phyloP scores from a whole-genome alignment of 2,797 vertebrate genomes.

The Rachycentron canadum region DNA sequence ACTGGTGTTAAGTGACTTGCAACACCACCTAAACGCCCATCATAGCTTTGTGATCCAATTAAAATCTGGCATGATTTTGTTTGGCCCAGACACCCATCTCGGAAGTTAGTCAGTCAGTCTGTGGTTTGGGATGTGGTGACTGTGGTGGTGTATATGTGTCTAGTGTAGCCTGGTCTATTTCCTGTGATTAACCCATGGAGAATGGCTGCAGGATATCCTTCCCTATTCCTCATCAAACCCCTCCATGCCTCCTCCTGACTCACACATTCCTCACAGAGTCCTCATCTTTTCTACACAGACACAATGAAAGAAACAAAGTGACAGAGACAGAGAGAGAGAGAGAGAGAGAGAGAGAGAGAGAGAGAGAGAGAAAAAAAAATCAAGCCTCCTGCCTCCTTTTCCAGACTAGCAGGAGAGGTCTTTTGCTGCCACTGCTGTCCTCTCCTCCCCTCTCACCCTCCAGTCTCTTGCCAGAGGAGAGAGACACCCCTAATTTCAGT shows the following conservation, averaged over 20 bases:
- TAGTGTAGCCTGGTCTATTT: slow-evolving; percentile 65
- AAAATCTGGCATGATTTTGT: slow-evolving; percentile 26
- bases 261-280: slow-evolving; percentile 75
- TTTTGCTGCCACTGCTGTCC: slow-evolving; percentile 35
- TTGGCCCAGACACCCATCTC: slow-evolving; percentile 36
- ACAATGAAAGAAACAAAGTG: slow-evolving; percentile 26
- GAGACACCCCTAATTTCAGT: slow-evolving; percentile 40
- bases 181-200: slow-evolving; percentile 81
- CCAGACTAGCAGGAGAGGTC: slow-evolving; percentile 37
- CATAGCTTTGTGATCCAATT: slow-evolving; percentile 22
- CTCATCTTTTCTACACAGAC: slow-evolving; percentile 64
- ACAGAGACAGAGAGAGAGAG: slow-evolving; percentile 11
- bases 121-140: slow-evolving; percentile 75
- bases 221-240: slow-evolving; percentile 61
- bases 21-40: slow-evolving; percentile 19
- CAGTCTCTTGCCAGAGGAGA: slow-evolving; percentile 32
- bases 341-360: slow-evolving; percentile 31
- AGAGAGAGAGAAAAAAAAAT: slow-evolving; percentile 30
- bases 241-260: slow-evolving; percentile 71
- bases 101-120: slow-evolving; percentile 52
- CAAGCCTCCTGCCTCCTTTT: slow-evolving; percentile 51
- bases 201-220: slow-evolving; percentile 80
- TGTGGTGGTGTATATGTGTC: slow-evolving; percentile 64
- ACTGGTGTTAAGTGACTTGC: slow-evolving; percentile 32
- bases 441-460: slow-evolving; percentile 35